These are phyloP conservation scores for Drosophila formosana DNA, from an alignment of 2,888 invertebrate genomes.

Conservation along the genomic window DNA sequence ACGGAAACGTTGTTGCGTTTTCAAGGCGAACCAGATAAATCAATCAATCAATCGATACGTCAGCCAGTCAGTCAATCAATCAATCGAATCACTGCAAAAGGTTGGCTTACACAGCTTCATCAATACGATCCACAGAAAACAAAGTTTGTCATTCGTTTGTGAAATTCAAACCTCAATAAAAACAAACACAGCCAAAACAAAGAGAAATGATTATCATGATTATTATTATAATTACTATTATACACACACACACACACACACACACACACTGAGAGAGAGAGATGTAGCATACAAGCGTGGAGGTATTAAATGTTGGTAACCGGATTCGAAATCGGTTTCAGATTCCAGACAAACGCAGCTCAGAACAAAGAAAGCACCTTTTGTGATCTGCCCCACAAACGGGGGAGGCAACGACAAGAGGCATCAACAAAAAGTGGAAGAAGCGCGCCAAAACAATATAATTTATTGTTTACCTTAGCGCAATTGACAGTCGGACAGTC, in stretches of 20 bases:
- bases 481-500: constrained; percentile 19
- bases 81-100: constrained; percentile 33
- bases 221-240: constrained; percentile 38
- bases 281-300: not conserved
- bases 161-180: constrained; percentile 44
- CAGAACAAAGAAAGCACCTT: constrained; percentile 58
- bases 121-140: not conserved
- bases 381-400: constrained; percentile 20
- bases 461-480: constrained; percentile 63
- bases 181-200: constrained; percentile 7
- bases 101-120: constrained; percentile 29
- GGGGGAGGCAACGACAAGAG: not conserved
- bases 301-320: constrained; percentile 48
- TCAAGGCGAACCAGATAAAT: constrained; percentile 62
- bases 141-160: constrained; percentile 36
- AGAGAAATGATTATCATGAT: constrained; percentile 44
- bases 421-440: constrained; percentile 5
- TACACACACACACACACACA: constrained; percentile 6
- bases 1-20: constrained; percentile 63
- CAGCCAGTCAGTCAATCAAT: constrained; percentile 26
- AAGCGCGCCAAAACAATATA: constrained; percentile 62
- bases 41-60: constrained; percentile 38
- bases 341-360: constrained; percentile 34
- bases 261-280: not conserved
- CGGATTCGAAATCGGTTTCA: constrained; percentile 52